Conservation (phyloP, 2,888 invertebrate genomes). For the Lycia hirtaria region DNA sequence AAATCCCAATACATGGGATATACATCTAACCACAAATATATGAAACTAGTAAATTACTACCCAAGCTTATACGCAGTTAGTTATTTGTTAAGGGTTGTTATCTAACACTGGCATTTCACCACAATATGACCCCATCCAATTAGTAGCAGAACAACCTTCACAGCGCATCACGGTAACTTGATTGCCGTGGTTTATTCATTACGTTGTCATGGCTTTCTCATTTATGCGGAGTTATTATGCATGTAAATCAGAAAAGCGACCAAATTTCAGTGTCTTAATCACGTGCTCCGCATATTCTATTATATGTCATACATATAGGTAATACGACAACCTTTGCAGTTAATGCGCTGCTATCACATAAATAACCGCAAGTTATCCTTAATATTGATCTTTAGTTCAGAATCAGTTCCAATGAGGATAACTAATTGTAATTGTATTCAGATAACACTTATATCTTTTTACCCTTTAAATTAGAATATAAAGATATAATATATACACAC, state of each 20-base stretch:
- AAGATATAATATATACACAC: too few species aligned
- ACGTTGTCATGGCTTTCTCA: constrained; percentile 45
- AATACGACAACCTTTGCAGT: constrained; percentile 45
- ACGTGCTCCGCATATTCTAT: constrained; percentile 66
- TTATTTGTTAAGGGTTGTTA: constrained; percentile 1
- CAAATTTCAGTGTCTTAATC: constrained; percentile 64
- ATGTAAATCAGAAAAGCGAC: constrained; percentile 66
- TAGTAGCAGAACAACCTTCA: constrained; percentile 6
- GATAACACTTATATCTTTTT: too few species aligned
- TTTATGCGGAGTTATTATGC: constrained; percentile 56
- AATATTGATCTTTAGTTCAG: background rate
- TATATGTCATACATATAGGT: too few species aligned
- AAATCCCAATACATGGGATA: background rate
- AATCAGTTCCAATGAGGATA: background rate
- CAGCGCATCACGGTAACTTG: constrained; percentile 10
- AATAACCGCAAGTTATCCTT: constrained; percentile 24
- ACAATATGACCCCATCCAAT: constrained; percentile 10
- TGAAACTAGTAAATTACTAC: background rate
- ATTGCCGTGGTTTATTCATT: constrained; percentile 22
- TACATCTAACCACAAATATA: background rate
- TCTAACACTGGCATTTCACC: constrained; percentile 1
- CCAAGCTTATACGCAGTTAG: background rate
- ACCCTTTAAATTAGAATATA: too few species aligned
- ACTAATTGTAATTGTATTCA: background rate
- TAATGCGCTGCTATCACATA: constrained; percentile 40